A percentile compares a stretch with the other conserved stretches of the same genome.
phyloP scores from a whole-genome alignment of 1,140 invertebrate species.

The Drepana arcuata region DNA sequence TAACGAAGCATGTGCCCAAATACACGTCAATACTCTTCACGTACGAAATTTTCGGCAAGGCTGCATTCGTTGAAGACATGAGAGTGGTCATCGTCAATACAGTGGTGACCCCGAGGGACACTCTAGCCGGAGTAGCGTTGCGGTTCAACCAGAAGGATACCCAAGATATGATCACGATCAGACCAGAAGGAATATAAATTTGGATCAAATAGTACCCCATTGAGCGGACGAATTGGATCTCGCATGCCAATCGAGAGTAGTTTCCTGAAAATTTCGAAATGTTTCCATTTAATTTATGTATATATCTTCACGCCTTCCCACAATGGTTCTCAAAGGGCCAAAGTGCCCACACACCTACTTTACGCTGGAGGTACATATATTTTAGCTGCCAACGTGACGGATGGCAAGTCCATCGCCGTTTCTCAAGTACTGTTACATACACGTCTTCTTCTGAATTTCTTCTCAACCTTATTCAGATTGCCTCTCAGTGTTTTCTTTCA shows the following conservation, averaged over 20 bases:
- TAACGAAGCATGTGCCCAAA: conserved; percentile 97
- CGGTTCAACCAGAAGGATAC: conserved; percentile 95
- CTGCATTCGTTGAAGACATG: conserved; percentile 98
- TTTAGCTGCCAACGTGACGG: no score
- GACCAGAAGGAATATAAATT: conserved; percentile 98
- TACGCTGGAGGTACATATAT: no score
- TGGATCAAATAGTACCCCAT: conserved; percentile 99
- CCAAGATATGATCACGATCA: conserved; percentile 99
- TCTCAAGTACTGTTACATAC: no score
- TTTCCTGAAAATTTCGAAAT: no score
- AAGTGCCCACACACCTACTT: no score
- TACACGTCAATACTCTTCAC: conserved; percentile 99
- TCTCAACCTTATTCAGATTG: no score
- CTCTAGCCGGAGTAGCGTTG: conserved; percentile 96
- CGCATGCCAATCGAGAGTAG: conserved; percentile 96
- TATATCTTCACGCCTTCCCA: no score
- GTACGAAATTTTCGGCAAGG: conserved; percentile 98
- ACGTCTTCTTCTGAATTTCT: no score
- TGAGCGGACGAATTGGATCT: conserved; percentile 97
- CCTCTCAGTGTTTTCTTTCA: no score
- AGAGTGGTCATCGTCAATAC: conserved; percentile 99
- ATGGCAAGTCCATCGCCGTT: no score
- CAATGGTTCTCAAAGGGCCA: no score
- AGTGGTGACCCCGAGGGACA: conserved; percentile 96
- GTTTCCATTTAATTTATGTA: no score